Percentiles rank a stretch among this genome's conserved stretches.
phyloP scores from a whole-genome alignment of 2,888 invertebrate genomes.

The Trachelus stipa region DNA sequence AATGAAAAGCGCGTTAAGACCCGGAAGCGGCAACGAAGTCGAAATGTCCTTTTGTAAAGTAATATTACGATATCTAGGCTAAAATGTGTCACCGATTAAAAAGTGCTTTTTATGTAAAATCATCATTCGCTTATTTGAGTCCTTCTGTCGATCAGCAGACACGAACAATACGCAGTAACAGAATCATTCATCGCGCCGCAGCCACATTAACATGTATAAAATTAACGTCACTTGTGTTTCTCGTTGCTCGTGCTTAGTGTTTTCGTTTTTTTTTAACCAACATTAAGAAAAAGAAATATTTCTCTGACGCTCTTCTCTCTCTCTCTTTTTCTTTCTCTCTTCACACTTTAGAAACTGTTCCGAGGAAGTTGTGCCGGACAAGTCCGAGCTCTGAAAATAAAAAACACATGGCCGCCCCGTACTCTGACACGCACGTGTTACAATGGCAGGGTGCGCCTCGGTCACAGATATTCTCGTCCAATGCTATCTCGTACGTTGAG shows the following conservation, averaged over 20 bases:
- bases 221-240: background rate
- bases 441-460: background rate
- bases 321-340: constrained; percentile 13
- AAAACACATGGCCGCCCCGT: background rate
- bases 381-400: constrained; percentile 47
- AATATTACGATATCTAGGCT: background rate
- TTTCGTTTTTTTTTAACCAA: background rate
- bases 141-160: background rate
- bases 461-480: background rate
- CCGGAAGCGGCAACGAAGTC: background rate
- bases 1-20: background rate
- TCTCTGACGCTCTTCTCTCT: constrained; percentile 3
- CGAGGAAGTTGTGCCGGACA: constrained; percentile 56
- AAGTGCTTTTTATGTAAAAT: background rate
- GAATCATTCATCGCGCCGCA: background rate
- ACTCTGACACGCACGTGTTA: background rate
- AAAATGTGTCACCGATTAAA: background rate
- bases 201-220: background rate
- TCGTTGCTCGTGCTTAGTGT: background rate
- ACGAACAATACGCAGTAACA: background rate
- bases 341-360: constrained; percentile 55
- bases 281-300: background rate
- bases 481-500: background rate
- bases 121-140: background rate
- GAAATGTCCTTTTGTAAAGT: background rate